These are phyloP conservation scores for Nebria brevicollis DNA, from an alignment of 2,888 invertebrate species.

Conservation along the genomic window DNA sequence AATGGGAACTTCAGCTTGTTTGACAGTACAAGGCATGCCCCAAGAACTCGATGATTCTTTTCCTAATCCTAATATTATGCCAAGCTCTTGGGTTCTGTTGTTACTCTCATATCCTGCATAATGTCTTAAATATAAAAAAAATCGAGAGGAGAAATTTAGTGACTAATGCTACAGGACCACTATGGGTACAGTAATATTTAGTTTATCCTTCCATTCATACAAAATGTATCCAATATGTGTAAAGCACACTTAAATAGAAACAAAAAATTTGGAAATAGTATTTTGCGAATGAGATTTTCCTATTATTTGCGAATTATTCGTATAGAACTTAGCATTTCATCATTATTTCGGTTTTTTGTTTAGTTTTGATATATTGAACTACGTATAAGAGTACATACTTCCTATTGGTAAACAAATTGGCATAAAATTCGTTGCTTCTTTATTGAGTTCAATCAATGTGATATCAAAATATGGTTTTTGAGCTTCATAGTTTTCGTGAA, in stretches of 20 bases:
- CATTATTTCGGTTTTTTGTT: no score
- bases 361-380: no score
- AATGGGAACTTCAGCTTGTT: slow-evolving; percentile 58
- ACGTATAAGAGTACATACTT: slow-evolving; percentile 51
- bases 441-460: slow-evolving; percentile 56
- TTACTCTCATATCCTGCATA: slow-evolving; percentile 28
- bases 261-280: no score
- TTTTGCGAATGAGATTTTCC: no score
- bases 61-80: slow-evolving; percentile 29
- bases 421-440: slow-evolving; percentile 53
- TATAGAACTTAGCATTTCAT: no score
- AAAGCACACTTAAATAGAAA: no score
- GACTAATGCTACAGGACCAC: background rate
- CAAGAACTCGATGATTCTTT: slow-evolving; percentile 24
- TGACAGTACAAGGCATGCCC: slow-evolving; percentile 57
- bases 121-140: background rate
- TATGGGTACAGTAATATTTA: background rate
- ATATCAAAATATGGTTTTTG: slow-evolving; percentile 59
- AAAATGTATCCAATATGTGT: no score
- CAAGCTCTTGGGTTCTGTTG: slow-evolving; percentile 17
- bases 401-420: slow-evolving; percentile 58
- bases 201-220: no score
- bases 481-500: slow-evolving; percentile 58
- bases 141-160: background rate
- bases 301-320: no score